Percentiles rank a stretch among this genome's conserved stretches.
These are phyloP conservation scores for Leucoptera coffeella DNA, from an alignment of 2,888 invertebrate genomes.

Conservation along the genomic window DNA sequence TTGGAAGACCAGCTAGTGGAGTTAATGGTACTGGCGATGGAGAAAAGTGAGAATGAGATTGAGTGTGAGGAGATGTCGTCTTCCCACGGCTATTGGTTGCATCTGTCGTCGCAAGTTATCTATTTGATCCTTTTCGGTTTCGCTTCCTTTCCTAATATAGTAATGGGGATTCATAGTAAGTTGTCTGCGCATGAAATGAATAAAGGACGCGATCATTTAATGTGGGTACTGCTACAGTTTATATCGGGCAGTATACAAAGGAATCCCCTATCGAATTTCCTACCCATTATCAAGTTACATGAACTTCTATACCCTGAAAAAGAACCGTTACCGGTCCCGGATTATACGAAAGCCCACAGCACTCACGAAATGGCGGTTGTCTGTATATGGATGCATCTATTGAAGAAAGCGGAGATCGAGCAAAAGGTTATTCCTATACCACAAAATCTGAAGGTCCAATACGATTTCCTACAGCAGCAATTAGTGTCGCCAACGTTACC, in stretches of 20 bases:
- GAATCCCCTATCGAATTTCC: slow-evolving; percentile 81
- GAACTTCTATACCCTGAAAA: slow-evolving; percentile 90
- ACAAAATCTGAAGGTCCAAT: slow-evolving; percentile 72
- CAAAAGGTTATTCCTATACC: slow-evolving; percentile 78
- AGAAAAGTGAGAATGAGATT: slow-evolving; percentile 70
- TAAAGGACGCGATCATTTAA: slow-evolving; percentile 93
- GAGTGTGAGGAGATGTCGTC: slow-evolving; percentile 57
- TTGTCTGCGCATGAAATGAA: slow-evolving; percentile 72
- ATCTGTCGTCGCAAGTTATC: slow-evolving; percentile 89
- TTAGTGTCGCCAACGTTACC: slow-evolving; percentile 70
- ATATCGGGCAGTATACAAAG: slow-evolving; percentile 95
- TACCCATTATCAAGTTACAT: slow-evolving; percentile 85
- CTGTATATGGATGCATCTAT: slow-evolving; percentile 93
- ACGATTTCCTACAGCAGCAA: slow-evolving; percentile 86
- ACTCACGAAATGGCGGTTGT: slow-evolving; percentile 91
- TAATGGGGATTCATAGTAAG: slow-evolving; percentile 82
- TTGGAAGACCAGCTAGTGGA: slow-evolving; percentile 91
- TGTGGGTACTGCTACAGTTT: slow-evolving; percentile 97
- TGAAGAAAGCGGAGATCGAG: slow-evolving; percentile 88
- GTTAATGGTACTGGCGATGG: slow-evolving; percentile 86
- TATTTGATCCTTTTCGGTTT: slow-evolving; percentile 93
- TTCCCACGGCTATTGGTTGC: slow-evolving; percentile 85
- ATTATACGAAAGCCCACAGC: slow-evolving; percentile 78
- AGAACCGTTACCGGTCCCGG: slow-evolving; percentile 84
- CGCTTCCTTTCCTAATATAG: slow-evolving; percentile 88